These are phyloP conservation scores for Nothoprocta pentlandii DNA, from an alignment of 2,113 vertebrate species.

Conservation along the genomic window DNA sequence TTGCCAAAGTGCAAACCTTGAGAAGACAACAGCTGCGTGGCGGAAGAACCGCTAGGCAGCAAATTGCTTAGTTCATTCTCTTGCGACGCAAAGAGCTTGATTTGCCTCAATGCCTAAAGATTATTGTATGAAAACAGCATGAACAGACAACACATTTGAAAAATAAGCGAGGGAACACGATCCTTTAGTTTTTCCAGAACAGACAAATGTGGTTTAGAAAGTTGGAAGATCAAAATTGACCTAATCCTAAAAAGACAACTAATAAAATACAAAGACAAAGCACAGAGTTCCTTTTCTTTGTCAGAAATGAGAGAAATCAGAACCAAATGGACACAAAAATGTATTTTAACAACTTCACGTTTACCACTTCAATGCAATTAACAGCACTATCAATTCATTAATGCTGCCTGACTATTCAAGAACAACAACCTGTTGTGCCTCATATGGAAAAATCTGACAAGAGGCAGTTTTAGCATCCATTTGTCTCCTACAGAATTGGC, in stretches of 20 bases:
- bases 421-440: background rate
- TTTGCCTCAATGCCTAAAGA: conserved; percentile 29
- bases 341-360: background rate
- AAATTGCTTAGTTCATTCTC: background rate
- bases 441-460: background rate
- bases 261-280: too few relatives aligned
- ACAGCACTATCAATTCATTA: background rate
- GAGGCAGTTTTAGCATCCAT: background rate
- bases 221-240: background rate
- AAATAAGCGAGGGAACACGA: background rate
- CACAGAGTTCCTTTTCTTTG: background rate
- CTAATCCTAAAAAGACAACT: background rate
- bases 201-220: background rate
- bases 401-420: background rate
- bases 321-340: background rate
- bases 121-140: conserved; percentile 22
- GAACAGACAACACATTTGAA: background rate
- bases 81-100: background rate
- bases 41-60: background rate
- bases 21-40: background rate
- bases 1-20: background rate
- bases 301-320: background rate
- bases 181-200: background rate
- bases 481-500: background rate
- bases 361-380: background rate